These are phyloP conservation scores for Carapus acus DNA, from an alignment of 2,797 vertebrate species.

Conservation along the genomic window DNA sequence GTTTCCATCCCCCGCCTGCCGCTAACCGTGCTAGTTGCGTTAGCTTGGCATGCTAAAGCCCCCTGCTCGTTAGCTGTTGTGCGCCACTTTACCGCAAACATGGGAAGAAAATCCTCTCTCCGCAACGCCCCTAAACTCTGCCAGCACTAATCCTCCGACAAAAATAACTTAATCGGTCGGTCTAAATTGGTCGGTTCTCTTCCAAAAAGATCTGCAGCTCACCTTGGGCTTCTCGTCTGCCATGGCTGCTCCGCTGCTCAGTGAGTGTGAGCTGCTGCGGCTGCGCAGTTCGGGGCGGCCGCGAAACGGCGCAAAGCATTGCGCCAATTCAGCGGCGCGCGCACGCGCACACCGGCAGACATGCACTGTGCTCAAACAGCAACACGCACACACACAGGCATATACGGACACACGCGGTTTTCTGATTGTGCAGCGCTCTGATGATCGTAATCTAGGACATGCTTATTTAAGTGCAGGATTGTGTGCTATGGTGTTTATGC, in stretches of 20 bases:
- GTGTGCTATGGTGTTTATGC: too few species aligned
- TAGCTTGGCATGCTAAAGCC: conserved; percentile 56
- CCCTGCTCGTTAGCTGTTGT: conserved; percentile 24
- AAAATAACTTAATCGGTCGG: too few species aligned
- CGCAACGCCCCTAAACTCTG: too few species aligned
- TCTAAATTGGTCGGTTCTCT: too few species aligned
- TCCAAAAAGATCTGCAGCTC: conserved; percentile 45
- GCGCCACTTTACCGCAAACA: not conserved
- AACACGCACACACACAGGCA: too few species aligned
- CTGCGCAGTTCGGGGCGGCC: conserved; percentile 17
- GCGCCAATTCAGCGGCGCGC: conserved; percentile 11
- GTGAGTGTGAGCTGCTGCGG: conserved; percentile 39
- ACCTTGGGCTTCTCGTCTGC: conserved; percentile 96
- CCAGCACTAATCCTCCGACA: too few species aligned
- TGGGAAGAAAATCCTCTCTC: not conserved
- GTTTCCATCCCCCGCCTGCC: not conserved
- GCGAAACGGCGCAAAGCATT: conserved; percentile 8
- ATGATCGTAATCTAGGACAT: too few species aligned
- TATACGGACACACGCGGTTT: too few species aligned
- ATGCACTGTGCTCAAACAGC: too few species aligned
- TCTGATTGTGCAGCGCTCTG: too few species aligned
- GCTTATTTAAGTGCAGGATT: too few species aligned
- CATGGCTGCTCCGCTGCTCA: conserved; percentile 69
- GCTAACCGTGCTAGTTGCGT: conserved; percentile 27
- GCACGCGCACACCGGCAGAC: too few species aligned